Percentiles rank a stretch among this genome's conserved stretches.
These are phyloP conservation scores for Cynopterus brachyotis DNA, from an alignment of 2,113 vertebrate genomes.

Conservation along the genomic window DNA sequence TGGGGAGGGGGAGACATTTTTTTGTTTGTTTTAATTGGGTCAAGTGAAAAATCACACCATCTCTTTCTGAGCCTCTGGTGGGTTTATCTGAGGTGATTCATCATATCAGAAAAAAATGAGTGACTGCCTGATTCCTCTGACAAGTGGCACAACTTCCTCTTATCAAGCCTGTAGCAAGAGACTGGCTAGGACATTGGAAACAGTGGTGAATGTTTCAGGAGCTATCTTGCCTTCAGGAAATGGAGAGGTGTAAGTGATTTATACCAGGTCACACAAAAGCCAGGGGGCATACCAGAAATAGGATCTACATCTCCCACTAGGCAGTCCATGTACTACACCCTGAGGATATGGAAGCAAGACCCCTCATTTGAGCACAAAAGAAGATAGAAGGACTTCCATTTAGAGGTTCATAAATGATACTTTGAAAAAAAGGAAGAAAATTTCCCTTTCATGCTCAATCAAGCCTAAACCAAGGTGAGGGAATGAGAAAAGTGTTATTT, in stretches of 20 bases:
- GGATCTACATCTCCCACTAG: neutral
- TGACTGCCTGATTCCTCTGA: slow-evolving; percentile 32
- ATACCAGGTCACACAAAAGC: slow-evolving; percentile 41
- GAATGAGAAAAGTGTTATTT: slow-evolving; percentile 5
- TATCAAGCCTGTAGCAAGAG: slow-evolving; percentile 46
- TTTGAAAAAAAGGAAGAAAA: slow-evolving; percentile 39
- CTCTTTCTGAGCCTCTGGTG: slow-evolving; percentile 46
- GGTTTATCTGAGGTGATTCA: neutral
- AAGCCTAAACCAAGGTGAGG: slow-evolving; percentile 24
- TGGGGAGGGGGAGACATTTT: neutral
- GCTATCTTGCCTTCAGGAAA: neutral
- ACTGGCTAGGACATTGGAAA: slow-evolving; percentile 41
- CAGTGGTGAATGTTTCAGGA: slow-evolving; percentile 28
- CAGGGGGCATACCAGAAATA: slow-evolving; percentile 39
- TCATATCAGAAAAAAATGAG: slow-evolving; percentile 40
- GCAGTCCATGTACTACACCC: neutral
- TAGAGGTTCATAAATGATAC: slow-evolving; percentile 22
- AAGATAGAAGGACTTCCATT: neutral
- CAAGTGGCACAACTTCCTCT: slow-evolving; percentile 53
- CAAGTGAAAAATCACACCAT: slow-evolving; percentile 38
- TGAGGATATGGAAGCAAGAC: neutral
- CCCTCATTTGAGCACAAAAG: neutral
- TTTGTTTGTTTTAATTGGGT: neutral
- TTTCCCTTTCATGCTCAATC: slow-evolving; percentile 14
- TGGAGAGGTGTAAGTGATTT: slow-evolving; percentile 30